A percentile compares a stretch with the other conserved stretches of the same genome.
phyloP scores from a whole-genome alignment of 1,140 invertebrate genomes.

The Diabrotica undecimpunctata region DNA sequence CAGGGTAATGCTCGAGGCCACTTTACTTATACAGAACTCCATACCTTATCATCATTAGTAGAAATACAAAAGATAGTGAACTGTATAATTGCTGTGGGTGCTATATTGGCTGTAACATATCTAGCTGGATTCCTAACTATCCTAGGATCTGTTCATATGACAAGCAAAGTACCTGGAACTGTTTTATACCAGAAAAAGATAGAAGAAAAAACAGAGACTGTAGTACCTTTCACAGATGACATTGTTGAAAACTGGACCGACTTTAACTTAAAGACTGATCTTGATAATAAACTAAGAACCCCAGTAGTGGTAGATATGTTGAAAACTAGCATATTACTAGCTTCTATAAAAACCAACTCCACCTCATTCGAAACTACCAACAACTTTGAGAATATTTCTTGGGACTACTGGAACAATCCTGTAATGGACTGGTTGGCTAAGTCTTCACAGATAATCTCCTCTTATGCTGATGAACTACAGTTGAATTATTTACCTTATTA shows the following conservation, averaged over 20 bases:
- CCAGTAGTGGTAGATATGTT: constrained; percentile 37
- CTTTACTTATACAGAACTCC: constrained; percentile 82
- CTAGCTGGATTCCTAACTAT: constrained; percentile 67
- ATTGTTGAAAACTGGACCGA: background rate
- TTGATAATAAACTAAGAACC: constrained; percentile 8
- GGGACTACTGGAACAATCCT: constrained; percentile 52
- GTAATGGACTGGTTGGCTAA: constrained; percentile 50
- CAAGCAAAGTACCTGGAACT: constrained; percentile 56
- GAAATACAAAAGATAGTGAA: constrained; percentile 53
- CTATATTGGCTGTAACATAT: constrained; percentile 68
- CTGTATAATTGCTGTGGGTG: constrained; percentile 58
- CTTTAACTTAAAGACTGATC: constrained; percentile 8
- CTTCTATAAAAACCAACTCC: constrained; percentile 35
- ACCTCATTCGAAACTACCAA: constrained; percentile 1
- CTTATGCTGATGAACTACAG: constrained; percentile 22
- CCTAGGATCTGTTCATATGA: constrained; percentile 64
- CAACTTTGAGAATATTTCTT: constrained; percentile 27
- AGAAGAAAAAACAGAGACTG: background rate
- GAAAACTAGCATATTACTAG: constrained; percentile 41
- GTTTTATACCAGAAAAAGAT: constrained; percentile 33
- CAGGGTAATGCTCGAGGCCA: constrained; percentile 70
- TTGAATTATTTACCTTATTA: constrained; percentile 24
- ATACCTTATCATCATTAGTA: constrained; percentile 56
- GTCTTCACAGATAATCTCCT: constrained; percentile 37
- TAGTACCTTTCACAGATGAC: background rate